Evolutionary conservation across 2,888 invertebrate species (phyloP).

Genomic region (Cyclophora albipunctata): DNA sequence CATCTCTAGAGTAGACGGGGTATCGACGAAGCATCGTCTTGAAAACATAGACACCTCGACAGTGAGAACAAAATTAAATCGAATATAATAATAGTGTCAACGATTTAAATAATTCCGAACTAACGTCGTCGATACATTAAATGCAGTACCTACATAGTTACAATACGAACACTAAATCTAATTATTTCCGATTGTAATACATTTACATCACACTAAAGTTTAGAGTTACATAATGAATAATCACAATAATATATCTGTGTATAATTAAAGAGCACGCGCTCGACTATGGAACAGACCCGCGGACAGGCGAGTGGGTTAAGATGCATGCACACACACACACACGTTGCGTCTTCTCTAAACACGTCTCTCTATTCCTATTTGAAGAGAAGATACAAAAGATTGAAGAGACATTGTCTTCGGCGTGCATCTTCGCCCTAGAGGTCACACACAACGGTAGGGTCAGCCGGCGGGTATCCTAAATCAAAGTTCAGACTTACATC

Average conservation of each 20-base stretch:
- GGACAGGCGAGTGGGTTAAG: neutral
- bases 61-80: conserved; percentile 5
- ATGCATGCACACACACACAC: no score
- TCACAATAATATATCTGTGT: conserved; percentile 51
- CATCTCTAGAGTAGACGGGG: no score
- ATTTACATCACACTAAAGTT: conserved; percentile 48
- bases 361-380: no score
- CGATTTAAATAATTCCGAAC: conserved; percentile 24
- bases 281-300: conserved; percentile 5
- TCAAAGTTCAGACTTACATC: conserved; percentile 48
- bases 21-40: no score
- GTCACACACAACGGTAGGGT: conserved; percentile 11
- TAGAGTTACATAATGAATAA: conserved; percentile 47
- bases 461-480: conserved; percentile 17
- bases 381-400: no score
- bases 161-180: conserved; percentile 40
- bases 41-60: no score
- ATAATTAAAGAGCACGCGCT: conserved; percentile 20
- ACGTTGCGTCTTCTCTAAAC: no score
- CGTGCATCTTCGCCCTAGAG: neutral
- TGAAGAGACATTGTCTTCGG: no score
- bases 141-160: conserved; percentile 49
- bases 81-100: conserved; percentile 28
- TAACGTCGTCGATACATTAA: conserved; percentile 55
- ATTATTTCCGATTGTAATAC: conserved; percentile 44